Percentiles rank a stretch among this genome's conserved stretches.
These are phyloP conservation scores for Lagenorhynchus albirostris DNA, from an alignment of 2,113 vertebrate species.

Conservation along the genomic window DNA sequence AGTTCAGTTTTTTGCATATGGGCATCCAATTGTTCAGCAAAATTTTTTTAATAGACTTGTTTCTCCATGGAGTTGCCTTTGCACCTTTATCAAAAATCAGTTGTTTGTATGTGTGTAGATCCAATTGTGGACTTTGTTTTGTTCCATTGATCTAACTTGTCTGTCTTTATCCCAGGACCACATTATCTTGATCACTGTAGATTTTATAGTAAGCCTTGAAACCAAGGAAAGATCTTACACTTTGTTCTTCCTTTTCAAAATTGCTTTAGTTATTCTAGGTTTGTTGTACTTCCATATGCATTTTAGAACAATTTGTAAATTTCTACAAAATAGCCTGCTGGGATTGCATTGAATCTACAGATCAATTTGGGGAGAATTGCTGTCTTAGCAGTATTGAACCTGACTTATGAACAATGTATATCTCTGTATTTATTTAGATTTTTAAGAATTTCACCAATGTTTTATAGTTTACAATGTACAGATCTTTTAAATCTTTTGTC, in stretches of 20 bases:
- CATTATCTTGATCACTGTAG: background rate
- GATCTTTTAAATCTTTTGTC: background rate
- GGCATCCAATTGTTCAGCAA: background rate
- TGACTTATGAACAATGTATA: background rate
- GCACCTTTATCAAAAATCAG: background rate
- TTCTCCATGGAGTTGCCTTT: background rate
- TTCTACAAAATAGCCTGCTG: background rate
- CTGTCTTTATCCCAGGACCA: background rate
- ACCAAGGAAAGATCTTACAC: background rate
- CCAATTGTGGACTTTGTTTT: background rate
- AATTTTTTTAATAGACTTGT: background rate
- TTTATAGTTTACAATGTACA: background rate
- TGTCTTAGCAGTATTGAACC: background rate
- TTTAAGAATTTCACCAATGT: background rate
- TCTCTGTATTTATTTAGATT: background rate
- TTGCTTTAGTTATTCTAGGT: background rate
- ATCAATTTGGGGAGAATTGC: background rate
- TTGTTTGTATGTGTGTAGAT: background rate
- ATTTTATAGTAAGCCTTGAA: conserved; percentile 2
- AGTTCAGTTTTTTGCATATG: background rate
- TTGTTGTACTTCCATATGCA: background rate
- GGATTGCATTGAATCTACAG: background rate
- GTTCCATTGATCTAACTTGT: background rate
- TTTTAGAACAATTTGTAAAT: conserved; percentile 2
- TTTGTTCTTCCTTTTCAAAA: background rate